Base-by-base conservation (phyloP, 1,140 invertebrate species). In the Drosophila eugracilis region DNA sequence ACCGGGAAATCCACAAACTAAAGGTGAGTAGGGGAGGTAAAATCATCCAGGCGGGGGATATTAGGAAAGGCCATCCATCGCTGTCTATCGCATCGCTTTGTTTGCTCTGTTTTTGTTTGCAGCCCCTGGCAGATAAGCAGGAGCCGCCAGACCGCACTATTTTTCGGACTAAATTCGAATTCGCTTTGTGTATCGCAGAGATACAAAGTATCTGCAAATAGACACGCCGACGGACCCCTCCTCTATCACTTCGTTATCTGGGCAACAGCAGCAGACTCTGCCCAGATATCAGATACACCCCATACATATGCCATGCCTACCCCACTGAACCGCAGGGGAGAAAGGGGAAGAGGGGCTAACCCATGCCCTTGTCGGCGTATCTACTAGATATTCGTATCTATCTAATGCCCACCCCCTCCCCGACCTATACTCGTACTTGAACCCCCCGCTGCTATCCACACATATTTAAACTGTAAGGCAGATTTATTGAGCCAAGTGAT, bases 1-100 rank as follows among this genome's bases (percentile, higher is more conserved):
- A 94, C 83, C 91, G 94, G 12, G 94, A 94, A 83, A 92, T 94
- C 34, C 93, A 94, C 79, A 94, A 94, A 76, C 83, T 94, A 5
- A 94, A 93, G 92, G 94, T 94, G 47, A 81, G 75, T 2, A 5
- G 12, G 28, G 14, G 21, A 7, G 24, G n/a, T 6, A n/a, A n/a
- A 32, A 19, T 12, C 60, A 26, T 3, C 4, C 4, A 26, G 32
- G 10, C 15, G 3, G 4, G 37, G 54, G 37, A 30, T 15, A 34
- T 28, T 4, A 39, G 54, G 28, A 12, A 58, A 54, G 36, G 44
- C 28, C 58, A 65, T 65, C 59, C 58, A 75, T 74, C 70, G 70
- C 59, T 74, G 70, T 57, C 58, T 55, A 47, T 73, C 32, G 69
- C 69, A 73, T 73, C 69, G 41, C 48, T 73, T 86, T 80, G 60